Base-by-base conservation (phyloP, 1,140 invertebrate genomes). In the Galleria mellonella region DNA sequence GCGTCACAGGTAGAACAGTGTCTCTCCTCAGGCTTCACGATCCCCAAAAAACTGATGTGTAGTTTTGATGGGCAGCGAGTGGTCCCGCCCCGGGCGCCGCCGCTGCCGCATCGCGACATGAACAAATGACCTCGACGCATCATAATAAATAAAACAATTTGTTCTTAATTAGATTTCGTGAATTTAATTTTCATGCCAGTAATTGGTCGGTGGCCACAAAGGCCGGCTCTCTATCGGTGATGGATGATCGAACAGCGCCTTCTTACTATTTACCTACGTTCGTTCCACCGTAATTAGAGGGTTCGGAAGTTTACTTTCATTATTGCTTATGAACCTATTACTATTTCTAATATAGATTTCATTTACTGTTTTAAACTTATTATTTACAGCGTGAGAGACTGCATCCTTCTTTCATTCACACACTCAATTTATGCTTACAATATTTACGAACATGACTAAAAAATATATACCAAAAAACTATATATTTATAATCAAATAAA, bases 61-160 rank as follows among this genome's bases (percentile, higher is more conserved):
- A 33, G 53, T 39, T 47, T 45, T 62, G 69, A 72, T 69, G 69
- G 54, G 57, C 59, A 46, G 42, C 38, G 33, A 42, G 50, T 49
- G 51, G 66, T 56, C 62, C 71, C 74, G 74, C 77, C 77, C 77
- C 66, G 68, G 65, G 73, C 66, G 64, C 64, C 64, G 64, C 40
- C 48, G 64, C 64, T 62, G 64, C 40, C 48, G 42, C 32, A 32
- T 53, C 46, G 53, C 68, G 79, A 85, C 82, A 72, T 51, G 58
- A 74, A 85, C 82, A 85, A 85, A 85, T 85, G 78, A 82, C 75
- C 72, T 48, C 66, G 43, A 73, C 77, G 78, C 77, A 85, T 83
- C 78, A 85, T 85, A 83, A 85, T 85, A 85, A 83, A 85, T 85
- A 85, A 85, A 85, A 85, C 82, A 85, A 85, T 85, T 85, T 85